Conservation (phyloP, 92 coral and sea anemone genomes). For the Epizoanthus scotinus region DNA sequence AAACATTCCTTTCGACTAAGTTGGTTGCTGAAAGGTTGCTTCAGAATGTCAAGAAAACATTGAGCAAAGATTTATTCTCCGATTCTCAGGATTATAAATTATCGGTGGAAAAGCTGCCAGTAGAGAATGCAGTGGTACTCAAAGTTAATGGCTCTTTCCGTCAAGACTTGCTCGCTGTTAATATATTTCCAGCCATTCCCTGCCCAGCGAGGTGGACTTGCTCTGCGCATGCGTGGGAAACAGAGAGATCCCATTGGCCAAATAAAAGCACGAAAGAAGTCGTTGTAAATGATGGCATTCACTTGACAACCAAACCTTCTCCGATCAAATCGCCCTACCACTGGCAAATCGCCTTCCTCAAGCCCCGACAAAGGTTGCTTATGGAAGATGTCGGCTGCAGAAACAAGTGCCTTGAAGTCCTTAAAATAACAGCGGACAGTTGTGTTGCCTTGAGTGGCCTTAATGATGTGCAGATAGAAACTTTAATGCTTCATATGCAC, state of each 20-base stretch:
- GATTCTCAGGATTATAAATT: not conserved
- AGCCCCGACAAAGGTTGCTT: slow-evolving; percentile 56
- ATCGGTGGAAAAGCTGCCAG: slow-evolving; percentile 29
- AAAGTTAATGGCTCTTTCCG: slow-evolving; percentile 42
- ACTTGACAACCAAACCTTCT: slow-evolving; percentile 57
- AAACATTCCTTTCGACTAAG: slow-evolving; percentile 66
- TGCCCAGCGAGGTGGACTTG: slow-evolving; percentile 67
- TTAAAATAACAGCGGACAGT: slow-evolving; percentile 52
- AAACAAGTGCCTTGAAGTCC: slow-evolving; percentile 55
- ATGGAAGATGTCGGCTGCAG: slow-evolving; percentile 55
- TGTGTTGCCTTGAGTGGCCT: slow-evolving; percentile 45
- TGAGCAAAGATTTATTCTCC: slow-evolving; percentile 1
- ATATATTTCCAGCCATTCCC: slow-evolving; percentile 68
- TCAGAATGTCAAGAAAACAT: slow-evolving; percentile 43
- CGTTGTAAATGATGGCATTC: slow-evolving; percentile 50
- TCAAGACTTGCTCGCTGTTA: slow-evolving; percentile 38
- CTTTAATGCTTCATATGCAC: slow-evolving; percentile 48
- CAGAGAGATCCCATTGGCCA: slow-evolving; percentile 69
- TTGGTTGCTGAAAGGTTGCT: slow-evolving; percentile 54
- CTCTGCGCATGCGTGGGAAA: slow-evolving; percentile 78
- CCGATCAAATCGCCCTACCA: slow-evolving; percentile 73
- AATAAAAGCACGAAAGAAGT: slow-evolving; percentile 57
- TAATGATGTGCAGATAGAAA: slow-evolving; percentile 53
- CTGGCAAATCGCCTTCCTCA: slow-evolving; percentile 69
- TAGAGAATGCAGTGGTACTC: slow-evolving; percentile 53